Evolutionary conservation across 1,140 invertebrate genomes (phyloP).

Genomic region (Zaprionus lachaisei): DNA sequence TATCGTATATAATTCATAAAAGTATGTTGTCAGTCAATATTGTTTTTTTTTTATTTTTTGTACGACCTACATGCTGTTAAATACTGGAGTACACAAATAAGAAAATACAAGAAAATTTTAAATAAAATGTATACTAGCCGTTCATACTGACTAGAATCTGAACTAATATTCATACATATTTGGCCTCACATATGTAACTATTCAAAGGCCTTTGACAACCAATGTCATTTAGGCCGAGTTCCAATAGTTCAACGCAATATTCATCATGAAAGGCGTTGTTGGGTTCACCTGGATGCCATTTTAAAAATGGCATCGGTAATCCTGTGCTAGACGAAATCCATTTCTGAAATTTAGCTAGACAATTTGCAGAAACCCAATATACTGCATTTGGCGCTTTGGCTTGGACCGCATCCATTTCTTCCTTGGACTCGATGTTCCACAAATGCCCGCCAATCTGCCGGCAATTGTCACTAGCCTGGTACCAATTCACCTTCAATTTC

Average conservation of each 20-base stretch:
- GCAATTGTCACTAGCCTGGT: slow-evolving; percentile 22
- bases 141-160: too few species aligned
- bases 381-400: background rate
- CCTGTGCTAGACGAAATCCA: slow-evolving; percentile 21
- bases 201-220: background rate
- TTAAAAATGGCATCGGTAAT: slow-evolving; percentile 6
- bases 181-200: slow-evolving; percentile 3
- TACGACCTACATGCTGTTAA: too few species aligned
- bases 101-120: too few species aligned
- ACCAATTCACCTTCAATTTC: slow-evolving; percentile 23
- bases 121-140: too few species aligned
- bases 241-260: slow-evolving; percentile 5
- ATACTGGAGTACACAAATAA: too few species aligned
- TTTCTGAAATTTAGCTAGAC: background rate
- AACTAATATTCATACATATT: too few species aligned
- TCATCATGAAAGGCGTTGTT: background rate
- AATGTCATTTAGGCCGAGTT: background rate
- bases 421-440: slow-evolving; percentile 23
- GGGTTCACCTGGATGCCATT: slow-evolving; percentile 9
- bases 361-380: slow-evolving; percentile 34
- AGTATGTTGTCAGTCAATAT: too few species aligned
- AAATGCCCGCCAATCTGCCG: slow-evolving; percentile 28
- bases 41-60: too few species aligned
- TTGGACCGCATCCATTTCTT: slow-evolving; percentile 23
- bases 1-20: too few species aligned